Percentiles rank a stretch among this genome's conserved stretches.
Evolutionary conservation across 2,113 vertebrate genomes (phyloP).

Genomic region (Abramis brama): DNA sequence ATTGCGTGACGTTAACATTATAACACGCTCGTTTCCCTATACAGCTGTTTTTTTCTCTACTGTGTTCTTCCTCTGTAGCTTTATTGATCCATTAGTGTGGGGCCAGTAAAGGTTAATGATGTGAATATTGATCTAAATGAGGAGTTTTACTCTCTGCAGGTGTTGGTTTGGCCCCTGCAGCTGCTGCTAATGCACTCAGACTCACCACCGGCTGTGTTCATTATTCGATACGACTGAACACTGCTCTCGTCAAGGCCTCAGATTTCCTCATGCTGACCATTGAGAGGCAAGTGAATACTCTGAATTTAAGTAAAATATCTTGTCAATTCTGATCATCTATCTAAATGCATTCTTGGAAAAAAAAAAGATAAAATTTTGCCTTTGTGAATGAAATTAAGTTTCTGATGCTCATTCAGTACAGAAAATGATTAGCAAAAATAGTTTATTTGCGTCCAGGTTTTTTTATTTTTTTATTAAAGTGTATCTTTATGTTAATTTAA

Average conservation of each 20-base stretch:
- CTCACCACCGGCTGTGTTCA: neutral
- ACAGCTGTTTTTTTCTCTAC: neutral
- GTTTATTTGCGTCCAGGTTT: too few species aligned
- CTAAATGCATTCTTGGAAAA: too few species aligned
- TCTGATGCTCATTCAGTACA: too few species aligned
- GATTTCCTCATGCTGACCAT: neutral
- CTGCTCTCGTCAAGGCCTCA: neutral
- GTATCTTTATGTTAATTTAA: too few species aligned
- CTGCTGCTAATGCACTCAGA: neutral
- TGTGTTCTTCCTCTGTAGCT: constrained; percentile 43
- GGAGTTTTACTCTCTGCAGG: constrained; percentile 71
- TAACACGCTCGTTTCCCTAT: neutral
- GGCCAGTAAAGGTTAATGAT: constrained; percentile 76
- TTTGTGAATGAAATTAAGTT: too few species aligned
- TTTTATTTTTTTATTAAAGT: too few species aligned
- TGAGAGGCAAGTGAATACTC: neutral
- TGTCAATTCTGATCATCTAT: neutral
- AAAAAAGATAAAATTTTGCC: too few species aligned
- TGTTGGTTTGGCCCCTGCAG: constrained; percentile 43
- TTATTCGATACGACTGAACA: neutral
- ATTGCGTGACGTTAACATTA: neutral
- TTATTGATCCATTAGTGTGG: constrained; percentile 68
- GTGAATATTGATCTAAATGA: constrained; percentile 71
- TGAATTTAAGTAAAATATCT: neutral
- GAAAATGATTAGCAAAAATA: too few species aligned